Base-by-base conservation (phyloP, 2,888 invertebrate genomes). In the Nebria brevicollis region DNA sequence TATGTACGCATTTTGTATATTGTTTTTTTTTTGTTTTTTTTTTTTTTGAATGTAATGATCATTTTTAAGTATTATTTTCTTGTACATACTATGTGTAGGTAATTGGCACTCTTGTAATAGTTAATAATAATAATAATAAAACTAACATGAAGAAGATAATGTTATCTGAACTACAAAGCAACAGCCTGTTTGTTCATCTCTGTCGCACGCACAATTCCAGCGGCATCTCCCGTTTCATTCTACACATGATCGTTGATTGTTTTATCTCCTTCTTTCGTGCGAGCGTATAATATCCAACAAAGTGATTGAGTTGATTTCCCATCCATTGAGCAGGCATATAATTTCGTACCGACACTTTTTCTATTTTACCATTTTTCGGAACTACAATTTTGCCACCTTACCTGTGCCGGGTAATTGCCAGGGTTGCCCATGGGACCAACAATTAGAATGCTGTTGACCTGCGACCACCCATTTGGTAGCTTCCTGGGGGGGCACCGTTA, bases 1-100 rank as follows among this genome's bases (percentile, higher is more conserved):
- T 54, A 76, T 81, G 81, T 73, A 76, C 26, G 77, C 80, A 81
- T 81, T 81, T 81, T 81, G 81, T 81, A 81, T 81, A 81, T 81
- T 81, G 75, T 80, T 81, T 81, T 75, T 81, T 81, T 81, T 4
- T 34, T n/a, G n/a, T n/a, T 34, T 34, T 0, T 81, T 81, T 81
- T 4, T 34, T 20, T 20, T 20, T 34, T 34, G 2, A 34, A 76
- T 81, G 81, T 81, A 81, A 76, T 68, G 68, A 5, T 54, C 54
- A 7, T 54, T 54, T 54, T 54, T 54, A 54, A 54, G 54, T 54
- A 54, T 54, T 54, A 54, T 54, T 54, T 54, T 54, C 54, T 54
- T 54, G 54, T 54, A 54, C 54, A 54, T 54, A 54, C 54, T 54
- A 54, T 54, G 54, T 54, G 54, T 34, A 70, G 70, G 70, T 70